A percentile compares a stretch with the other conserved stretches of the same genome.
These are phyloP conservation scores for Orycteropus afer DNA, from an alignment of 2,113 vertebrate species.

Conservation along the genomic window DNA sequence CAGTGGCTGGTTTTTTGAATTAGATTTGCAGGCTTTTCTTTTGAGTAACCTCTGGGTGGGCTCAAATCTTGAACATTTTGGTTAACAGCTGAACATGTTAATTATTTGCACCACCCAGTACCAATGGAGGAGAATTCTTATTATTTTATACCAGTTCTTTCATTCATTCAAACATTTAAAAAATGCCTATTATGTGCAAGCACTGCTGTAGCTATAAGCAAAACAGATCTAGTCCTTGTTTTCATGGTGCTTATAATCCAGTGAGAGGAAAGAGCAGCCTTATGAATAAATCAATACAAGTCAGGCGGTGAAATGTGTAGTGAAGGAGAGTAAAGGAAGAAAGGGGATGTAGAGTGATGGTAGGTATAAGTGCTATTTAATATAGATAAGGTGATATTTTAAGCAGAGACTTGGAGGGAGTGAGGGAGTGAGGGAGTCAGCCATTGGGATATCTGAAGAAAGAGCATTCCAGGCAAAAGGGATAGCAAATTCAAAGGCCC, in stretches of 20 bases:
- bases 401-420: background rate
- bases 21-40: no score
- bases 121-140: background rate
- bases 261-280: background rate
- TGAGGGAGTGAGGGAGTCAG: background rate
- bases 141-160: background rate
- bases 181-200: background rate
- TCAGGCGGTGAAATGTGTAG: background rate
- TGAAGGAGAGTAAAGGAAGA: background rate
- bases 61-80: no score
- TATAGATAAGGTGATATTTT: background rate
- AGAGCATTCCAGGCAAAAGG: background rate
- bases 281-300: background rate
- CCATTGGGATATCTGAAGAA: background rate
- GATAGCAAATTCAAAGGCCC: background rate
- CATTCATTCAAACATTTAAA: slow-evolving; percentile 2
- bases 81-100: no score
- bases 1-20: no score
- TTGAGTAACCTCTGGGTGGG: no score
- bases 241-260: background rate
- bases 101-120: no score
- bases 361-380: background rate
- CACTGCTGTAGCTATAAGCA: background rate
- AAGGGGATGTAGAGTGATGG: background rate
- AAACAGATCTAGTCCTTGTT: background rate